These are phyloP conservation scores for Muscicapa comitata DNA, from an alignment of 2,797 vertebrate species.

Conservation along the genomic window DNA sequence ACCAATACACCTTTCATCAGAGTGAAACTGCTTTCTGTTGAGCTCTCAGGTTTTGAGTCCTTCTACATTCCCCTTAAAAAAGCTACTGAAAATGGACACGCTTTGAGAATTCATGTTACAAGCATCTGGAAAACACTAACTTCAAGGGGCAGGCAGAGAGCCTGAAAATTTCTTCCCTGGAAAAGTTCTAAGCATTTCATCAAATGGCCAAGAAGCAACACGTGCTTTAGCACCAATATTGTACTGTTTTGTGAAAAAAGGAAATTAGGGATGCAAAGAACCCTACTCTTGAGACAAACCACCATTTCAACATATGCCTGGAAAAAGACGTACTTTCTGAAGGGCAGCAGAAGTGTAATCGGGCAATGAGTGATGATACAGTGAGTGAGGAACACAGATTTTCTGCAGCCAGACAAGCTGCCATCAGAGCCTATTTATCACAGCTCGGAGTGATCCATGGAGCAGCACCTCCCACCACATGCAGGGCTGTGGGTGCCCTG, in stretches of 20 bases:
- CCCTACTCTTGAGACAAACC: neutral
- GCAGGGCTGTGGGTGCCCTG: rapidly evolving
- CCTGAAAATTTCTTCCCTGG: neutral
- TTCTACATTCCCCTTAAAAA: neutral
- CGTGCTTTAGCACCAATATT: neutral
- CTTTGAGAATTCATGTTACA: neutral
- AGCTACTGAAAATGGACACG: neutral
- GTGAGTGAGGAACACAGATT: neutral
- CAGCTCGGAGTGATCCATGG: neutral
- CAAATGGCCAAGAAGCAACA: neutral
- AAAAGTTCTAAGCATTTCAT: neutral
- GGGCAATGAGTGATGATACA: neutral
- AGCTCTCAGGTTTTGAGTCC: neutral
- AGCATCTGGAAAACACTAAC: neutral
- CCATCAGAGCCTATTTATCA: neutral
- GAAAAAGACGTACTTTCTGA: neutral
- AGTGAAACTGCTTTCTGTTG: neutral
- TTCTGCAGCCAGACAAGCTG: neutral
- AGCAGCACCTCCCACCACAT: neutral
- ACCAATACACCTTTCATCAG: neutral
- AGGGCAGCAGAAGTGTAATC: neutral
- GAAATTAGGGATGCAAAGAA: neutral
- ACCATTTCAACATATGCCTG: neutral
- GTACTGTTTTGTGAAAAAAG: neutral
- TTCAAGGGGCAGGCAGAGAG: neutral